Percentiles rank a stretch among this genome's conserved stretches.
Conservation (phyloP, 2,888 invertebrate species). For the Cephonodes hylas region DNA sequence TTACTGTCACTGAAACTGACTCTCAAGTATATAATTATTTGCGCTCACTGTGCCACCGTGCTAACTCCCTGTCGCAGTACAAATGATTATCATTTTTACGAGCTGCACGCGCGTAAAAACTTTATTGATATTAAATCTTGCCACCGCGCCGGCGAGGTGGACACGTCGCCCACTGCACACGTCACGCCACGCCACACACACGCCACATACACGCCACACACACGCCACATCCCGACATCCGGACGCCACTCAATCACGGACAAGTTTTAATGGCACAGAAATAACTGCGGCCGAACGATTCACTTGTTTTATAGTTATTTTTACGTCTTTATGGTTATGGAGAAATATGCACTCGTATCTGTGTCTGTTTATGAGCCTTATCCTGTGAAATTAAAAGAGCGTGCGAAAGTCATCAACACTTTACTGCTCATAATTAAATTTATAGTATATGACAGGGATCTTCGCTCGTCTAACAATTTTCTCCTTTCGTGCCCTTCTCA, state of each 20-base stretch:
- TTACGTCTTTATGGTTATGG: neutral
- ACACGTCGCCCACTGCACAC: constrained; percentile 10
- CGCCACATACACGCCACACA: neutral
- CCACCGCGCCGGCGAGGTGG: constrained; percentile 28
- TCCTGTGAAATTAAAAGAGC: neutral
- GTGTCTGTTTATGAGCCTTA: neutral
- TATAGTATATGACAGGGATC: no score
- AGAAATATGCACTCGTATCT: neutral
- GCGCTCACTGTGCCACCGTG: constrained; percentile 19
- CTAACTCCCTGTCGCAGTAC: constrained; percentile 17
- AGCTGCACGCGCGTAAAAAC: constrained; percentile 32
- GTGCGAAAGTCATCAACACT: neutral
- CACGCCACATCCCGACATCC: neutral
- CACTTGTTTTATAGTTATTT: neutral
- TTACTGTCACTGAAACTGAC: neutral
- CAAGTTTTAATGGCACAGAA: constrained; percentile 12
- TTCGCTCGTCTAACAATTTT: no score
- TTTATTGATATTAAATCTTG: constrained; percentile 51
- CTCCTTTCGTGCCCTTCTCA: no score
- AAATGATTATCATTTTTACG: constrained; percentile 43
- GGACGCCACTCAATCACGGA: constrained; percentile 14
- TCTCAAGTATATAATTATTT: neutral
- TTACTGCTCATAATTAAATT: no score
- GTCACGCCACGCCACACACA: neutral
- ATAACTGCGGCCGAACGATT: neutral